These are phyloP conservation scores for Dromaius novaehollandiae DNA, from an alignment of 2,113 vertebrate species.

Conservation along the genomic window DNA sequence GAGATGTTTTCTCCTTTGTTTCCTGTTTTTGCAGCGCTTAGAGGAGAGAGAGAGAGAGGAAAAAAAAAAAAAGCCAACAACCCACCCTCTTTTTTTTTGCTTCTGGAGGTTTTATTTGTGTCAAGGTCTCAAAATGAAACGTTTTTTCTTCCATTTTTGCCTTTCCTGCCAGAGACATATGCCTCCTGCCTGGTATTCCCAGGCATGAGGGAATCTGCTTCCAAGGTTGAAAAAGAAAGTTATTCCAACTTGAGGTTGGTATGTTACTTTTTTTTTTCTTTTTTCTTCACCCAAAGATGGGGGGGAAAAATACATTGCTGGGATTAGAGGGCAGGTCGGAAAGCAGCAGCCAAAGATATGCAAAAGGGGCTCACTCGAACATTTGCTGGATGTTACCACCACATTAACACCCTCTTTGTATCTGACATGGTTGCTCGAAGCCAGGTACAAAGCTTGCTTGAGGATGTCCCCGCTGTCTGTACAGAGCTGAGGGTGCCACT, in stretches of 20 bases:
- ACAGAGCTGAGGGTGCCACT: background rate
- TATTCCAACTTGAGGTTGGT: background rate
- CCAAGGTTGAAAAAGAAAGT: background rate
- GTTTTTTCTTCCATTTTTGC: conserved; percentile 20
- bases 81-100: background rate
- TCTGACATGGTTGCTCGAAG: background rate
- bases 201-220: background rate
- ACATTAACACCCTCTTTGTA: background rate
- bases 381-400: fast-evolving
- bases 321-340: background rate
- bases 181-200: background rate
- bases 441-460: background rate
- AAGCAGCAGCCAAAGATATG: background rate
- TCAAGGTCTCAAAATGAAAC: conserved; percentile 27
- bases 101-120: background rate
- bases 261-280: background rate
- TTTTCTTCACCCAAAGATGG: background rate
- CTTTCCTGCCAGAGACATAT: background rate
- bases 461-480: background rate
- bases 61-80: background rate
- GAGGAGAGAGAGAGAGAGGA: background rate
- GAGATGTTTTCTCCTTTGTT: conserved; percentile 73
- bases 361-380: background rate
- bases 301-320: background rate
- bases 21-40: conserved; percentile 63